Evolutionary conservation across 1,140 invertebrate genomes (phyloP), one percentile per base, ranked within the genome.

Genomic region (Colletes gigas): DNA sequence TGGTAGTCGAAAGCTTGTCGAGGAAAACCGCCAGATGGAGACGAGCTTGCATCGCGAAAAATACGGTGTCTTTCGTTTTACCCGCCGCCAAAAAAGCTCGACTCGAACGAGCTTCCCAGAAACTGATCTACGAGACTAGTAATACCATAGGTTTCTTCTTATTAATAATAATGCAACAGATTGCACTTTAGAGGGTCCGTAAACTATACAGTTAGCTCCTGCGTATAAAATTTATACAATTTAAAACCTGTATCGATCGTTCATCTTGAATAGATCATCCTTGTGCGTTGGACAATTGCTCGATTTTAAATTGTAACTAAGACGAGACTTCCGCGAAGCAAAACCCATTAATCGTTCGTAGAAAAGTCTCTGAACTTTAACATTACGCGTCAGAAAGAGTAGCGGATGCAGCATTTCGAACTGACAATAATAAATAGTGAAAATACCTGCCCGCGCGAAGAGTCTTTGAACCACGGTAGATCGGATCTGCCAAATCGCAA

Each of bases 11-110:
- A 68, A 85, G 74, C 75, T 78, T 83, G 68, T 78, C 83, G 47
- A 19, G 12, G 21, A 66, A 19, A 69, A 15, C 84, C 84, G 80
- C 81, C 80, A 86, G 84, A 86, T 86, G 84, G 84, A 79, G 84
- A 50, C 80, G 76, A 85, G 83, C 67, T 72, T 70, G 19, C 81
- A 39, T 72, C 78, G 47, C 4, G 59, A 68, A 72, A 72, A 72
- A 60, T 39, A 41, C 19, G 15, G n/a, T 4, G 44, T 21, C 63
- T 54, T 4, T n/a, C 67, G 67, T 59, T 81, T 81, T 76, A 76
- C 60, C 66, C 44, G 60, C 52, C 30, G 59, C 9, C 78, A 50
- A 57, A 59, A 75, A 81, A 81, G 60, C 54, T 59, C 66, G 8
- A 47, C 41, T 10, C 44, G 17, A 44, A 47, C 30, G 47, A 71